Evolutionary conservation across 1,140 invertebrate species (phyloP), one percentile per base, ranked within the genome.

Genomic region (Bombus polaris): DNA sequence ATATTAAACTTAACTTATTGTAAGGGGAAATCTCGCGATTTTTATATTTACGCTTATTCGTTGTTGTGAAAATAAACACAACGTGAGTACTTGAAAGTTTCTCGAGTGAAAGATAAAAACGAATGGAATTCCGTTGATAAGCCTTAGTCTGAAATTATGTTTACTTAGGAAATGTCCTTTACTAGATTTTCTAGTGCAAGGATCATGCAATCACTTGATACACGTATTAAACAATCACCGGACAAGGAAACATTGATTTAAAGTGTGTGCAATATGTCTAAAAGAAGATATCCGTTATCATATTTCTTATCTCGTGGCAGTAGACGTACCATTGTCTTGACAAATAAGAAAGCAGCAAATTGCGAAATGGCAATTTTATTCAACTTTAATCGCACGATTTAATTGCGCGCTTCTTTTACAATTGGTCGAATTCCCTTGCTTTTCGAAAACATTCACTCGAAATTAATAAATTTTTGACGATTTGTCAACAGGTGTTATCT

Each of bases 161-260:
- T 28, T 74, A 2, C 25, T 39, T n/a, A 6, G 18, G 8, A 9
- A 18, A 37, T 9, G 57, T 44, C 80, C n/a, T 82, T 47, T 25
- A 25, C 3, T n/a, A 37, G 42, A 75, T 82, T 44, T 18, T 15
- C 1, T 4, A 35, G 3, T 28, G 22, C 5, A 76, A 72, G 59
- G 71, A 79, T 78, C 70, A 75, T 39, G 22, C 0, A 70, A 76
- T n/a, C 25, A 22, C 9, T 59, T 13, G 62, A 22, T 59, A 88
- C 18, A 44, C 32, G 9, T 15, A 37, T 62, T 44, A 59, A 77
- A 57, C 44, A 85, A 81, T 88, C 74, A 28, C 3, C 18, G 81
- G 65, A 86, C 80, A 83, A 81, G 53, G 15, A 70, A 81, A 77
- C 53, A 75, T 88, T 68, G 80, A 80, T 86, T 70, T 66, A 86